These are phyloP conservation scores for Mechanitis messenoides DNA, from an alignment of 2,888 invertebrate genomes.

Conservation along the genomic window DNA sequence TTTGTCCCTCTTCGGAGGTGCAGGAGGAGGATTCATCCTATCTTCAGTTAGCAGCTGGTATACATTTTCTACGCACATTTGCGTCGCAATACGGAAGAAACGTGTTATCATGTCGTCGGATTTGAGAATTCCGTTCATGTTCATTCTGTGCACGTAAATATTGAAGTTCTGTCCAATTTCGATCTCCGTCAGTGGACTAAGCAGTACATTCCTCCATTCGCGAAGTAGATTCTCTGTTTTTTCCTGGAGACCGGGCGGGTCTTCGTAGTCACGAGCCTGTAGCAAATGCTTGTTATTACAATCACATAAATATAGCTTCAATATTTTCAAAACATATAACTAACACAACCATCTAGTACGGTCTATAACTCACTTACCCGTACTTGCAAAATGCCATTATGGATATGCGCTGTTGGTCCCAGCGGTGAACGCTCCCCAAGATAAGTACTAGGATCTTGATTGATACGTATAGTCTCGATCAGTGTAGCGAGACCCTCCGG, in stretches of 20 bases:
- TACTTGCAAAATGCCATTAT: slow-evolving; percentile 92
- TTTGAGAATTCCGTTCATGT: slow-evolving; percentile 91
- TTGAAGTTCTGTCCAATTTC: slow-evolving; percentile 94
- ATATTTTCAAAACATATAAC: background rate
- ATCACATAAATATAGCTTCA: slow-evolving; percentile 1
- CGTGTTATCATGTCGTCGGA: slow-evolving; percentile 98
- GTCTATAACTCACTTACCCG: slow-evolving; percentile 71
- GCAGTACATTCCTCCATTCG: slow-evolving; percentile 96
- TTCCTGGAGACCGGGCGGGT: slow-evolving; percentile 95
- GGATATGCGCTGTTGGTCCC: slow-evolving; percentile 92
- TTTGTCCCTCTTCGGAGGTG: slow-evolving; percentile 84
- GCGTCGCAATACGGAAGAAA: slow-evolving; percentile 97
- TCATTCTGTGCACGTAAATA: slow-evolving; percentile 97
- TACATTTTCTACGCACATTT: slow-evolving; percentile 96
- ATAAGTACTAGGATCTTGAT: slow-evolving; percentile 83
- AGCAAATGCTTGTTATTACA: background rate
- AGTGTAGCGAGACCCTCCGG: slow-evolving; percentile 89
- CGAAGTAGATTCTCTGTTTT: slow-evolving; percentile 95
- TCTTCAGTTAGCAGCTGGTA: slow-evolving; percentile 89
- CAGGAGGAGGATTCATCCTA: slow-evolving; percentile 77
- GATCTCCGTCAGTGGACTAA: slow-evolving; percentile 86
- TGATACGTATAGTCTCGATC: slow-evolving; percentile 86
- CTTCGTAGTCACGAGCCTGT: slow-evolving; percentile 84
- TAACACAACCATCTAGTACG: background rate
- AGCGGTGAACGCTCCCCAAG: slow-evolving; percentile 86